Base-by-base conservation (phyloP, 1,140 invertebrate genomes). In the Triops cancriformis region DNA sequence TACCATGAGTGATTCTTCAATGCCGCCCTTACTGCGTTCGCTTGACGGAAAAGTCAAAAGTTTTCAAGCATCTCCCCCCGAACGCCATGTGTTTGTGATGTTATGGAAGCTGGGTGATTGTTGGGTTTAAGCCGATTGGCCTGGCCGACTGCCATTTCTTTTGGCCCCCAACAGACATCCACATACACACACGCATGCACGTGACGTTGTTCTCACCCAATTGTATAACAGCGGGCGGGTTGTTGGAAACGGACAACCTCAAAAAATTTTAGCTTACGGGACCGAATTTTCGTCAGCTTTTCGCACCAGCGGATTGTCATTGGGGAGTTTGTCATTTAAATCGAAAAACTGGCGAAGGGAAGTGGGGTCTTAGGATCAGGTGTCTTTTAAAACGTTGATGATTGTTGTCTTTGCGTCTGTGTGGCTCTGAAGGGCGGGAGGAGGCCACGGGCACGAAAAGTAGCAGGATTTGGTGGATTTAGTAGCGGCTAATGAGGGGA, bases 351-450 rank as follows among this genome's bases (percentile, higher is more conserved):
- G 9, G 14, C 51, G 18, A 14, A 64, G 51, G n/a, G 51, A 64
- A 64, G 51, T 64, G 51, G 51, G 51, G 51, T 64, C 10, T 64
- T 64, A 64, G 51, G 9, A 64, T 64, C 51, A 64, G 51, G 51
- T 64, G 23, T 64, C 51, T 64, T 23, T 64, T 64, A 64, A 64
- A 64, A 64, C 51, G 51, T 23, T 64, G 51, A 64, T 23, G 51
- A 64, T 64, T 64, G 51, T 64, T 64, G 51, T 64, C 51, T 64
- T 64, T 64, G 51, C 51, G 51, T 64, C 51, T 64, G 51, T 64
- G n/a, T 37, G 31, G 31, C 31, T 37, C 31, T 37, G 2, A 37
- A 37, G 31, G 31, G 7, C 31, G 7, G 31, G 31, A 37, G 31
- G 31, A 37, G 51, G 51, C 23, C 6, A 64, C n/a, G 51, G 51